Evolutionary conservation across 2,888 invertebrate genomes (phyloP).

Genomic region (Chelonus formosanus): DNA sequence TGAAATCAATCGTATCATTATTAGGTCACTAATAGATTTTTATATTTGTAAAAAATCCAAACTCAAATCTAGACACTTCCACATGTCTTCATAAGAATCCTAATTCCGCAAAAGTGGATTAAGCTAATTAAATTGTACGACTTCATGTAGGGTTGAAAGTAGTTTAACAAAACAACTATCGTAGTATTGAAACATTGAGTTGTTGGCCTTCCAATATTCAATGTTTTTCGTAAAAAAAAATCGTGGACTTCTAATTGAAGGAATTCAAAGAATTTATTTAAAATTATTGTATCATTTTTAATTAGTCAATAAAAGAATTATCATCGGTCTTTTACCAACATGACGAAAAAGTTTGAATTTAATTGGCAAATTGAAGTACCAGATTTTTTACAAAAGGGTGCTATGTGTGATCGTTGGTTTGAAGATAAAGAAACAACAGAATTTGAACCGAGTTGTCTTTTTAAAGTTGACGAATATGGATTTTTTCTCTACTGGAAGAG

Average conservation of each 20-base stretch:
- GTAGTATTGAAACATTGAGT: conserved; percentile 1
- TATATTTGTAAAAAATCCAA: too few species aligned
- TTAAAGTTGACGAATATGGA: conserved; percentile 73
- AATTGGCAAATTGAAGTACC: conserved; percentile 74
- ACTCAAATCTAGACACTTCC: too few species aligned
- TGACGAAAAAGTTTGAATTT: conserved; percentile 76
- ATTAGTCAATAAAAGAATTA: too few species aligned
- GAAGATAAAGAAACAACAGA: conserved; percentile 72
- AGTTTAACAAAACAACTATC: too few species aligned
- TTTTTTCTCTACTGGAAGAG: conserved; percentile 75
- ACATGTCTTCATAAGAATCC: conserved; percentile 39
- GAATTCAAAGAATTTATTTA: too few species aligned
- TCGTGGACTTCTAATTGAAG: too few species aligned
- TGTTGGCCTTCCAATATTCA: neutral
- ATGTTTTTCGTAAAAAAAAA: conserved; percentile 1
- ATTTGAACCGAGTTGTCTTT: conserved; percentile 68
- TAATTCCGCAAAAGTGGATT: conserved; percentile 54
- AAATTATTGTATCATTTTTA: too few species aligned
- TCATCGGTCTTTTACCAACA: conserved; percentile 43
- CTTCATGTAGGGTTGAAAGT: too few species aligned
- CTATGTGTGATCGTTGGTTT: conserved; percentile 73
- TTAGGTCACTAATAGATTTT: neutral
- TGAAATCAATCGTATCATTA: neutral
- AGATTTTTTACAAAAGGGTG: conserved; percentile 69
- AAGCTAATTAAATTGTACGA: conserved; percentile 52